These are phyloP conservation scores for Sericinus montela DNA, from an alignment of 2,888 invertebrate genomes.

Conservation along the genomic window DNA sequence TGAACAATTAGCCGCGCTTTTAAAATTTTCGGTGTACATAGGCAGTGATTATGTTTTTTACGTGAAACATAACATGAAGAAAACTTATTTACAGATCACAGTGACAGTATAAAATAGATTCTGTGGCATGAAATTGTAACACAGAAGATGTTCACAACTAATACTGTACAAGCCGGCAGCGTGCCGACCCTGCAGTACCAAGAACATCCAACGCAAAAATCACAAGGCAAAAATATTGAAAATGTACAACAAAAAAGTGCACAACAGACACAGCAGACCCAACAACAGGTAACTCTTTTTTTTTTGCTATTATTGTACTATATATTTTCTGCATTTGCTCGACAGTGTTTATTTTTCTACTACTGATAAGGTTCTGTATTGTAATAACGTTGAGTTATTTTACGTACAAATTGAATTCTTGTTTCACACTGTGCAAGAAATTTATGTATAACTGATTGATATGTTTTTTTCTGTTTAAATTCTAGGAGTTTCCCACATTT, in stretches of 20 bases:
- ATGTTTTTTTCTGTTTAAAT: conserved; percentile 14
- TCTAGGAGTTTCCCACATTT: conserved; percentile 83
- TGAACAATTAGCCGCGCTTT: conserved; percentile 67
- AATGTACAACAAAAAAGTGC: conserved; percentile 81
- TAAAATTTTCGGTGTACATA: conserved; percentile 29
- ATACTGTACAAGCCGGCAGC: conserved; percentile 79
- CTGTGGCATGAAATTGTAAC: conserved; percentile 38
- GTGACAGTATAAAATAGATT: background rate
- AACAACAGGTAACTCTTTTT: conserved; percentile 35
- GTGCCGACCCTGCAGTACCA: conserved; percentile 84
- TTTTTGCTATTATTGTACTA: no score
- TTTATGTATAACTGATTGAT: no score
- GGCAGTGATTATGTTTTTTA: background rate
- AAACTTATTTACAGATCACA: conserved; percentile 19
- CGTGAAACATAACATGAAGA: background rate
- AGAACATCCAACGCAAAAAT: conserved; percentile 80
- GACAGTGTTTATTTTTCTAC: background rate
- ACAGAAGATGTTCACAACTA: conserved; percentile 78
- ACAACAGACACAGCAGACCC: conserved; percentile 62
- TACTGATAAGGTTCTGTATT: no score
- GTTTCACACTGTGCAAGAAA: no score
- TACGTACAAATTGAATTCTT: no score
- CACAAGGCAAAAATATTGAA: conserved; percentile 80
- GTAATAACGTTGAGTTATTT: no score
- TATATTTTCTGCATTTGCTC: background rate